These are phyloP conservation scores for Agrotis puta DNA, from an alignment of 2,888 invertebrate species.

Conservation along the genomic window DNA sequence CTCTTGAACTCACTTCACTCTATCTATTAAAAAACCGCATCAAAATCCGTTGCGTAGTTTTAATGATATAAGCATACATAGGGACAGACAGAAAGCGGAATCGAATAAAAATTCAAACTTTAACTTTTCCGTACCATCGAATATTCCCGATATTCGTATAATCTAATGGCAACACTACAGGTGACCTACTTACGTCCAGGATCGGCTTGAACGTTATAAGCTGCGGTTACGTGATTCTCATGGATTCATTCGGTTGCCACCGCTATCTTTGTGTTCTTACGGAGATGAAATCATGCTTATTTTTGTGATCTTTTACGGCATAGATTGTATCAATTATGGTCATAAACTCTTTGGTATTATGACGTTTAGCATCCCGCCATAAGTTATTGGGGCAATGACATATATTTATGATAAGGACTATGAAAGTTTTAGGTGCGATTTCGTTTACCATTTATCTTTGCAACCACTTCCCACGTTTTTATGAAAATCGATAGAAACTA, in stretches of 20 bases:
- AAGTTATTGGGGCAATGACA: no score
- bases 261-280: slow-evolving; percentile 29
- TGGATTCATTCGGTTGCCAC: slow-evolving; percentile 36
- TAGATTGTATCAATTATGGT: not conserved
- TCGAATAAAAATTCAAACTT: not conserved
- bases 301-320: not conserved
- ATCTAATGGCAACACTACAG: slow-evolving; percentile 50
- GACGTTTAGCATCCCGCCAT: not conserved
- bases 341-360: not conserved
- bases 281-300: slow-evolving; percentile 22
- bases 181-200: slow-evolving; percentile 60
- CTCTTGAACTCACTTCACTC: no score
- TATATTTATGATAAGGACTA: no score
- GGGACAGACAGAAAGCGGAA: no score
- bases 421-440: not conserved
- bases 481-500: no score
- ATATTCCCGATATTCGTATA: slow-evolving; percentile 19
- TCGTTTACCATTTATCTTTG: no score
- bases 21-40: no score
- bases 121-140: slow-evolving; percentile 22
- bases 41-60: no score
- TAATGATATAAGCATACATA: no score
- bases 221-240: slow-evolving; percentile 53
- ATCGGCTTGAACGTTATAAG: slow-evolving; percentile 47
- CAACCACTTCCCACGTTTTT: no score